Base-by-base conservation (phyloP, 2,113 vertebrate genomes). In the Apistogramma diplotaenia region DNA sequence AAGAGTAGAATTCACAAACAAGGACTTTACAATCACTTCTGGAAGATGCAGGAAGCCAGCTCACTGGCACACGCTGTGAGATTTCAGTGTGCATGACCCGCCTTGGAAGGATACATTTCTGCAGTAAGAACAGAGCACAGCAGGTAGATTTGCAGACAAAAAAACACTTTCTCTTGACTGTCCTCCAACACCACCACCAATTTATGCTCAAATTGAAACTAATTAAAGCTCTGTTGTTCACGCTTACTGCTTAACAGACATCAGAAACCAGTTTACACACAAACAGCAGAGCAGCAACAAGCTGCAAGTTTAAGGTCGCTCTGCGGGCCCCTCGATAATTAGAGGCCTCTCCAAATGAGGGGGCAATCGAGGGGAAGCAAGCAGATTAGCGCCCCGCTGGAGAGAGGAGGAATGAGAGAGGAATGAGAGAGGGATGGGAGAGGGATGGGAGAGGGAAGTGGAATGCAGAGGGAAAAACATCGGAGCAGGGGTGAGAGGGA, bases 251-350 rank as follows among this genome's bases (percentile, higher is more conserved):
- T 21, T 78, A 54, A 55, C 40, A 65, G 21, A 65, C 21, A 0
- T 6, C 3, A 60, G n/a, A 67, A 59, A 49, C 33, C 6, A 0
- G 3, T 59, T 31, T 57, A n/a, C 11, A 29, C 46, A 21, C 46
- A 74, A 49, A 21, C 21, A 33, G 35, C 16, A 11, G n/a, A 27
- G 79, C 74, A 13, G 49, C 6, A 21, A 23, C 1, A 12, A 13
- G 76, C 70, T 78, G 27, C 16, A 55, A 81, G 82, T 85, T 86
- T 86, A 53, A 74, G 40, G 87, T 70, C 82, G 8, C 79, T 61
- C 90, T 37, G 80, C 55, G 61, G 88, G 89, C 89, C 88, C 77
- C 89, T 83, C 49, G 8, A 37, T 92, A 92, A 92, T 91, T 79
- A 90, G 83, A 82, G 67, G 82, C 79, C 82, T 72, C 79, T 78